A percentile compares a stretch with the other conserved stretches of the same genome.
Evolutionary conservation across 1,140 invertebrate genomes (phyloP).

Genomic region (Panagrolaimus sp.): DNA sequence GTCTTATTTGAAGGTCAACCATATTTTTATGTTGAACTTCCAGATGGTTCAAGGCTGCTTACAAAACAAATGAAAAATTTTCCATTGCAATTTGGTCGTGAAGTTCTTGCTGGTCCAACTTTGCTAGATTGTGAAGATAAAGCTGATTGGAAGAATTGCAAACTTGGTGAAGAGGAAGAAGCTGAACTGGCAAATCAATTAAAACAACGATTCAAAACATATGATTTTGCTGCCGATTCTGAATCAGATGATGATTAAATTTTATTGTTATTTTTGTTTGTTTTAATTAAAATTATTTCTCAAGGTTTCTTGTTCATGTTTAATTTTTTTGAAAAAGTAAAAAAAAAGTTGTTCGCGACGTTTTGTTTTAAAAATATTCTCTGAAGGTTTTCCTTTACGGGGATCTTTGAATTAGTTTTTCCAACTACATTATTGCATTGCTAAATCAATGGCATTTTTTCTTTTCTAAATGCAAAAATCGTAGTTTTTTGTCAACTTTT

Average conservation of each 20-base stretch:
- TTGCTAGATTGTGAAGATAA: constrained; percentile 79
- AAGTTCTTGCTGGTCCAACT: constrained; percentile 71
- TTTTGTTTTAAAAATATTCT: too few relatives aligned
- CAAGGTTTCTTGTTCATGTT: too few relatives aligned
- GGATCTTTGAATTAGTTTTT: too few relatives aligned
- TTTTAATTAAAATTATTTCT: too few relatives aligned
- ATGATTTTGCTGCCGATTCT: constrained; percentile 67
- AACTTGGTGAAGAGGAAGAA: constrained; percentile 72
- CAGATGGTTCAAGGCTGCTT: constrained; percentile 71
- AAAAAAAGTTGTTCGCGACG: too few relatives aligned
- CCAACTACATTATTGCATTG: too few relatives aligned
- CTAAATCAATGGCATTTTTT: too few relatives aligned
- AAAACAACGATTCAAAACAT: constrained; percentile 73
- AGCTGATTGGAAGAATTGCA: constrained; percentile 84
- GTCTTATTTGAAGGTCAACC: constrained; percentile 70
- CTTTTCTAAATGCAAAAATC: too few relatives aligned
- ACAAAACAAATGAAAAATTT: constrained; percentile 71
- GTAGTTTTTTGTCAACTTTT: too few relatives aligned
- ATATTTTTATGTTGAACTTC: constrained; percentile 82
- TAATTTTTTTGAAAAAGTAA: too few relatives aligned
- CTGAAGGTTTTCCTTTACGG: too few relatives aligned
- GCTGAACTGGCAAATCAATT: constrained; percentile 69
- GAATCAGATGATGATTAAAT: constrained; percentile 46
- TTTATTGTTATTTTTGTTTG: not conserved
- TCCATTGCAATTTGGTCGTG: constrained; percentile 79